A percentile compares a stretch with the other conserved stretches of the same genome.
Evolutionary conservation across 2,888 invertebrate genomes (phyloP).

Genomic region (Darwinula stevensoni): DNA sequence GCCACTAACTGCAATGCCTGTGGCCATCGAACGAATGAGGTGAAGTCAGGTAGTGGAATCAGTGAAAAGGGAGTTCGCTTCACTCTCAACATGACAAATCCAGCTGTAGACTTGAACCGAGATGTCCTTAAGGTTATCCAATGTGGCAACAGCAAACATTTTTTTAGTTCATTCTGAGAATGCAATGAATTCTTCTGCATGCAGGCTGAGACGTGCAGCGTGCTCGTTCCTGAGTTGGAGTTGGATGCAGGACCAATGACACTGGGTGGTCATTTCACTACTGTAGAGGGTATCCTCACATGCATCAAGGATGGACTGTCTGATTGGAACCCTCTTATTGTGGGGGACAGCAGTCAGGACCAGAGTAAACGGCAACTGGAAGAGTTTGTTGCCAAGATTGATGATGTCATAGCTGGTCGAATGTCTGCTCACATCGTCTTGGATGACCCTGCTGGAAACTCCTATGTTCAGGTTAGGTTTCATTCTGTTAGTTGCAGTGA

Average conservation of each 20-base stretch:
- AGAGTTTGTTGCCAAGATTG: conserved; percentile 31
- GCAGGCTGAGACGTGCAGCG: conserved; percentile 43
- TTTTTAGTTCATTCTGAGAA: too few relatives aligned
- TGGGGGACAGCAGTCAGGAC: conserved; percentile 35
- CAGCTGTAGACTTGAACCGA: conserved; percentile 45
- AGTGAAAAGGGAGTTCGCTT: conserved; percentile 48
- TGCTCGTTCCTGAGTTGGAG: conserved; percentile 60
- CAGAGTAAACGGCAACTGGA: conserved; percentile 24
- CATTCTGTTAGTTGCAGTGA: too few relatives aligned
- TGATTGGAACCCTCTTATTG: conserved; percentile 29
- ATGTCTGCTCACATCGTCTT: conserved; percentile 39
- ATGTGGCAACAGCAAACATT: too few relatives aligned
- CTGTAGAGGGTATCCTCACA: conserved; percentile 58
- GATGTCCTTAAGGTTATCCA: conserved; percentile 53
- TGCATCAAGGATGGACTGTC: conserved; percentile 46
- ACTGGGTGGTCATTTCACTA: conserved; percentile 73
- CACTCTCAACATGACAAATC: conserved; percentile 33
- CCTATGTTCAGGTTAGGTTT: conserved; percentile 41
- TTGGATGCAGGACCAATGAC: conserved; percentile 56
- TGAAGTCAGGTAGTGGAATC: conserved; percentile 72
- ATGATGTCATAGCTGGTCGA: conserved; percentile 30
- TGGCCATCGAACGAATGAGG: conserved; percentile 77
- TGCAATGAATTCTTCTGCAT: neutral
- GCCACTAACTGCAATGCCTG: conserved; percentile 72
- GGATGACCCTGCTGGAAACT: conserved; percentile 93